Base-by-base conservation (phyloP, 2,888 invertebrate species). In the Heliconius aoede region DNA sequence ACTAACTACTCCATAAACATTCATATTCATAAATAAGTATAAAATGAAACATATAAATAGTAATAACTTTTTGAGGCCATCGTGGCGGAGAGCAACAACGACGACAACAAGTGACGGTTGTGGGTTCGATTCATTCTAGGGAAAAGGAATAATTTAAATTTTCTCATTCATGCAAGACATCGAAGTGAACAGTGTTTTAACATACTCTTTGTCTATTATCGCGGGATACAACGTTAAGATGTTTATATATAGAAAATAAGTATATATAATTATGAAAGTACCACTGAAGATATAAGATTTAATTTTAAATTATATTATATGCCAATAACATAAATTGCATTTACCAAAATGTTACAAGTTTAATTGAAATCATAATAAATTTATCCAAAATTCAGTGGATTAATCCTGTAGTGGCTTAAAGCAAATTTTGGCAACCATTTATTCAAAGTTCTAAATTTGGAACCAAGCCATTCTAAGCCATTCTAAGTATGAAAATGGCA, bases 381-480 rank as follows among this genome's bases (percentile, higher is more conserved):
- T 69, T 55, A 74, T 61, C 40, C 67, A 68, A 74, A 40, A 68
- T 65, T 65, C 74, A 60, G 2, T 60, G 60, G 60, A 65, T 73
- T 74, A 67, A 67, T 40, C n/a, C 60, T 30, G 21, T 74, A 68
- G 68, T 30, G 67, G 74, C 30, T 68, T 60, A 68, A 24, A 67
- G 58, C 68, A 30, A 60, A 74, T 40, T 68, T 74, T 74, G 74
- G 74, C 74, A 74, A 46, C 74, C 28, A 68, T 74, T 21, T 74
- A 60, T 60, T 74, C 40, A 68, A 74, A 74, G 60, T 74, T 74
- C 55, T 74, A 60, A 67, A 36, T 60, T 68, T 74, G 67, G 74
- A 74, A 74, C 28, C 74, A 61, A 74, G 68, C 74, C 67, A 74
- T 46, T 68, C 60, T 46, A 74, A 74, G 67, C 68, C 60, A 68